Evolutionary conservation across 2,113 vertebrate species (phyloP).

Genomic region (Neogale vison): DNA sequence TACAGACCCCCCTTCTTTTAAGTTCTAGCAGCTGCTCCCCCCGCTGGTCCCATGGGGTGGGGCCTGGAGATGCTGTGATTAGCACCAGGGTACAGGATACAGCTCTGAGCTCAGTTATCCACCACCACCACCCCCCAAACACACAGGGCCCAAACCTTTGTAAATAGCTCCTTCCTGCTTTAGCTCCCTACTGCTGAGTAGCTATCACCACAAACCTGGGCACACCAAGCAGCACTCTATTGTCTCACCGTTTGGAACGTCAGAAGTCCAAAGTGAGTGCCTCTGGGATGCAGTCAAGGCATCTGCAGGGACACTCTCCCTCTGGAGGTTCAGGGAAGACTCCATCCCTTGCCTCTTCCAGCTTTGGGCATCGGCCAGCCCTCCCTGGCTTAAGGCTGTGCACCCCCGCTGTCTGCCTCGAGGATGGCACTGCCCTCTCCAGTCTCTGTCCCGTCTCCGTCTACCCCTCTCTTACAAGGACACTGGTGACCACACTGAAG

Average conservation of each 20-base stretch:
- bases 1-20: neutral
- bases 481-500: too few relatives aligned
- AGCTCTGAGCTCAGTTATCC: neutral
- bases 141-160: neutral
- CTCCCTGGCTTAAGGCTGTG: accelerated
- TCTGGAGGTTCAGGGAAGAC: neutral
- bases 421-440: neutral
- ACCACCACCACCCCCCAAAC: neutral
- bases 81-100: neutral
- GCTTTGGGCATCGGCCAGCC: accelerated
- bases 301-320: too few relatives aligned
- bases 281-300: neutral
- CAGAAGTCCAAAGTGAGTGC: neutral
- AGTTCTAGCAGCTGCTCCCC: neutral
- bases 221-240: too few relatives aligned
- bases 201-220: accelerated
- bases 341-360: accelerated
- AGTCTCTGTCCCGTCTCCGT: accelerated
- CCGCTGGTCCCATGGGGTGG: neutral
- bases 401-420: accelerated
- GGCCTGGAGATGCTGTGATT: neutral
- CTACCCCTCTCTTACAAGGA: neutral
- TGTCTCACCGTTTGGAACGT: neutral
- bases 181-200: neutral
- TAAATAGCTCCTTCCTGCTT: accelerated